A percentile compares a stretch with the other conserved stretches of the same genome.
Conservation (phyloP, 2,113 vertebrate genomes). For the Boleophthalmus pectinirostris region DNA sequence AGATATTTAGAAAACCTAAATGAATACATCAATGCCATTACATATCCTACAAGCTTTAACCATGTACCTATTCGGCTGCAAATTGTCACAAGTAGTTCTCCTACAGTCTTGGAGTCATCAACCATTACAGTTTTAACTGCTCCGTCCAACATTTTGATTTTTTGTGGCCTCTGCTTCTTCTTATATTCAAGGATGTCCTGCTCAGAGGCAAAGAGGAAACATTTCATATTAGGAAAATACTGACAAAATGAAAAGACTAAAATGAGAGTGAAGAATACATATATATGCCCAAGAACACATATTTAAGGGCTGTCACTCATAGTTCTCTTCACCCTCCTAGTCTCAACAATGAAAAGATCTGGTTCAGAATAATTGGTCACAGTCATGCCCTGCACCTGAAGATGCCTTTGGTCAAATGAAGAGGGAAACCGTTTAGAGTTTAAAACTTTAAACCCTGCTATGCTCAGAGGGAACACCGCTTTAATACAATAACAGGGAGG, state of each 20-base stretch:
- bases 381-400: constrained; percentile 63
- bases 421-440: constrained; percentile 42
- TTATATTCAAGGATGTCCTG: constrained; percentile 98
- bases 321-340: constrained; percentile 39
- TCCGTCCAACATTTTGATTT: constrained; percentile 97
- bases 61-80: constrained; percentile 95
- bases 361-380: constrained; percentile 65
- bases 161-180: constrained; percentile 97
- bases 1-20: not conserved
- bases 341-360: constrained; percentile 61
- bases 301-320: constrained; percentile 66
- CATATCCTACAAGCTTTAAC: not conserved
- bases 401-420: constrained; percentile 53
- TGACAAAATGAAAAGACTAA: not conserved
- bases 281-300: constrained; percentile 6
- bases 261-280: no score
- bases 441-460: constrained; percentile 30
- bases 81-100: constrained; percentile 95
- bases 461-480: constrained; percentile 20
- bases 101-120: constrained; percentile 98
- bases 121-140: constrained; percentile 98
- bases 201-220: constrained; percentile 21
- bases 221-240: not conserved
- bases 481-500: constrained; percentile 9
- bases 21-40: not conserved